A percentile compares a stretch with the other conserved stretches of the same genome.
These are phyloP conservation scores for Octodonta nipae DNA, from an alignment of 2,888 invertebrate species.

Conservation along the genomic window DNA sequence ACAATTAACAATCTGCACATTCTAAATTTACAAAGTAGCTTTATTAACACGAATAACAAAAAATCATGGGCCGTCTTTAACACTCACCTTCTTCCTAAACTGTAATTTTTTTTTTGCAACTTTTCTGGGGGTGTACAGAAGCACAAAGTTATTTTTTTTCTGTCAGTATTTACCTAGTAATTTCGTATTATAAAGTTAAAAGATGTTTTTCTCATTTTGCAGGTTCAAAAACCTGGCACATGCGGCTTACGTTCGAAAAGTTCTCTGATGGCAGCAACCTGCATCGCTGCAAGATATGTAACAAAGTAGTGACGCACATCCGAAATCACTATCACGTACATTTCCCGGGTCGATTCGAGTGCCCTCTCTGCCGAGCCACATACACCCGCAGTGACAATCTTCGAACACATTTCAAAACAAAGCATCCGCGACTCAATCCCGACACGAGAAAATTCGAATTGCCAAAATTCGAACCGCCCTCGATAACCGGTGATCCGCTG, in stretches of 20 bases:
- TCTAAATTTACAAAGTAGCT: no score
- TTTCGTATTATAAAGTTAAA: no score
- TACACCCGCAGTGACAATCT: constrained; percentile 87
- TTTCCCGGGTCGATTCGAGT: constrained; percentile 84
- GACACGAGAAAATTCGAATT: constrained; percentile 73
- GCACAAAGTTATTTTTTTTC: no score
- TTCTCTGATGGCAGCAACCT: constrained; percentile 84
- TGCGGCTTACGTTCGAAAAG: constrained; percentile 88
- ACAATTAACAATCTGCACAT: no score
- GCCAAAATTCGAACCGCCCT: constrained; percentile 50
- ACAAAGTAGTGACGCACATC: constrained; percentile 89
- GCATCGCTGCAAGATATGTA: constrained; percentile 87
- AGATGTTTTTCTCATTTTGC: constrained; percentile 42
- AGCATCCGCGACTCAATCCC: constrained; percentile 75
- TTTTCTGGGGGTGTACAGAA: no score
- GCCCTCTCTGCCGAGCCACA: constrained; percentile 79
- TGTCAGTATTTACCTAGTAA: no score
- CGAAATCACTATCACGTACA: constrained; percentile 89
- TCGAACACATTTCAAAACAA: constrained; percentile 85
- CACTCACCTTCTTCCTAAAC: no score
- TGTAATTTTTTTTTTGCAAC: no score
- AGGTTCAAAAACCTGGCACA: constrained; percentile 91
- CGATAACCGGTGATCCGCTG: constrained; percentile 42
- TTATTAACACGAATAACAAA: no score
- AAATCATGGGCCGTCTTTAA: no score